These are phyloP conservation scores for Lasioglossum morio DNA, from an alignment of 2,888 invertebrate genomes.

Conservation along the genomic window DNA sequence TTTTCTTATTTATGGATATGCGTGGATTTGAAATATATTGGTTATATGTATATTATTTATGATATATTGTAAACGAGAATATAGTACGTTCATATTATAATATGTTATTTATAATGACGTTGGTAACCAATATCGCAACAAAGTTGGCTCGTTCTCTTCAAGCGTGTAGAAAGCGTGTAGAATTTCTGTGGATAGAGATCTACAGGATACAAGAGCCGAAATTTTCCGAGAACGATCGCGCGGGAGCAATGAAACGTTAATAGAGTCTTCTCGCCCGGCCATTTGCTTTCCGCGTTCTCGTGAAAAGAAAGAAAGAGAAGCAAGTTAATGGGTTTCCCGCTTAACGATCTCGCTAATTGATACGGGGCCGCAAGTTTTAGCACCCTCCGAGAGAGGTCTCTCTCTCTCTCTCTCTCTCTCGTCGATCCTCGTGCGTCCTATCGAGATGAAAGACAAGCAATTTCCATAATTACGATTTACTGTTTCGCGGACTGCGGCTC, in stretches of 20 bases:
- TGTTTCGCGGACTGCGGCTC: background rate
- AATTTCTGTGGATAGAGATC: background rate
- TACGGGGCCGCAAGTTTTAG: background rate
- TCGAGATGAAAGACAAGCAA: constrained; percentile 13
- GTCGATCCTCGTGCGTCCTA: background rate
- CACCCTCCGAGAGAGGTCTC: background rate
- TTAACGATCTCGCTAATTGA: constrained; percentile 12
- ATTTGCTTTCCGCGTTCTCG: background rate
- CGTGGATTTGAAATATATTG: no score
- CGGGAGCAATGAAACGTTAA: background rate
- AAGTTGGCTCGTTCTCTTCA: no score
- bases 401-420: background rate
- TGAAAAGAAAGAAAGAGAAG: background rate
- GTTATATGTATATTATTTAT: no score
- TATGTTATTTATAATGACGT: no score
- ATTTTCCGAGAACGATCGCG: background rate
- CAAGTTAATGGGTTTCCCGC: constrained; percentile 18
- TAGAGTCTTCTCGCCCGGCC: background rate
- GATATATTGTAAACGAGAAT: no score
- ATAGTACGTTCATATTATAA: no score
- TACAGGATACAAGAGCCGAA: background rate
- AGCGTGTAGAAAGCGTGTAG: no score
- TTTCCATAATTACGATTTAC: constrained; percentile 30
- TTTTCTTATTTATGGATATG: no score
- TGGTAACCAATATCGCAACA: no score